These are phyloP conservation scores for Drosophila guanche DNA, from an alignment of 1,140 invertebrate genomes.

Conservation along the genomic window DNA sequence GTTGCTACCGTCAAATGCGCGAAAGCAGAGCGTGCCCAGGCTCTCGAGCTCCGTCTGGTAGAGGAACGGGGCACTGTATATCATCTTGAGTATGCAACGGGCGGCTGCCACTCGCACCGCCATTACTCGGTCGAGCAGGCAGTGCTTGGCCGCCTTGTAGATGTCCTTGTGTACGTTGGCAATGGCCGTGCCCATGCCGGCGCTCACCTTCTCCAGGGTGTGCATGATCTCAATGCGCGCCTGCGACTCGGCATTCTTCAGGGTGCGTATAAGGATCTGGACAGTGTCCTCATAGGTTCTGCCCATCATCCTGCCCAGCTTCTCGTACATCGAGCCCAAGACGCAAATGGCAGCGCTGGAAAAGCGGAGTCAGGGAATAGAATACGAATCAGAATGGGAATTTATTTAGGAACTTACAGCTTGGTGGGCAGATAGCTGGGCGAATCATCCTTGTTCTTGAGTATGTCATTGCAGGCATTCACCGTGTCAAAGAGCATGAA, in stretches of 20 bases:
- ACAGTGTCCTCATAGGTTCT: conserved; percentile 99
- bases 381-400: neutral
- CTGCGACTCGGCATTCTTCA: conserved; percentile 98
- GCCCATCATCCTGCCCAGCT: conserved; percentile 98
- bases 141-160: conserved; percentile 93
- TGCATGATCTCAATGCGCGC: conserved; percentile 98
- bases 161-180: conserved; percentile 95
- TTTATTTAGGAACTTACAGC: conserved; percentile 87
- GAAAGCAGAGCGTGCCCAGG: conserved; percentile 93
- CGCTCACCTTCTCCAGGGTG: conserved; percentile 95
- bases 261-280: conserved; percentile 94
- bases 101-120: conserved; percentile 94
- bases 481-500: conserved; percentile 98
- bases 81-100: conserved; percentile 94
- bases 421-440: conserved; percentile 96
- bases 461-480: conserved; percentile 98
- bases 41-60: conserved; percentile 96
- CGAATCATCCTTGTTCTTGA: conserved; percentile 98
- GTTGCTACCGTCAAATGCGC: conserved; percentile 96
- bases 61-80: conserved; percentile 94
- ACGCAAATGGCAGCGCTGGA: conserved; percentile 97
- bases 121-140: conserved; percentile 95
- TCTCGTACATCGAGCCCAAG: conserved; percentile 98
- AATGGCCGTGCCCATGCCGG: conserved; percentile 94
- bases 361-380: conserved; percentile 14